phyloP scores from a whole-genome alignment of 2,888 invertebrate species.

The Ochropleura plecta region DNA sequence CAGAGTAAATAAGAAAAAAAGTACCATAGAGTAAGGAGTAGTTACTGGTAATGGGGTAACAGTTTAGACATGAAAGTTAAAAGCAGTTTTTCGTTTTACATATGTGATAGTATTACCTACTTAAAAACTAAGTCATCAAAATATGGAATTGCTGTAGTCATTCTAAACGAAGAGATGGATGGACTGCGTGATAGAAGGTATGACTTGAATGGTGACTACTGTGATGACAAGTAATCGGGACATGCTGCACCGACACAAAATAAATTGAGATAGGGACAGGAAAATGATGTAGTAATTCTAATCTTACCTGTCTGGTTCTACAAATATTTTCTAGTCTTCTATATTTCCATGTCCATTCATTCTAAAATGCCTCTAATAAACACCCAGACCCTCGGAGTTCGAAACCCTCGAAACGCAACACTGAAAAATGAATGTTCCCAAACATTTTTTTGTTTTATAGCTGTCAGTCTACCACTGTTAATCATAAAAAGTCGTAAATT shows the following conservation, averaged over 20 bases:
- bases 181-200: too few species aligned
- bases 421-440: slow-evolving; percentile 50
- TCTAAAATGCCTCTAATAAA: slow-evolving; percentile 25
- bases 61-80: background rate
- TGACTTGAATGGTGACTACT: too few species aligned
- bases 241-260: too few species aligned
- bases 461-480: slow-evolving; percentile 55
- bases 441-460: slow-evolving; percentile 52
- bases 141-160: background rate
- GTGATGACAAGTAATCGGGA: too few species aligned
- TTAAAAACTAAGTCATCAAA: background rate
- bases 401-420: slow-evolving; percentile 19
- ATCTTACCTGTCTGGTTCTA: background rate
- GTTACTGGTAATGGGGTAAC: background rate
- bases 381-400: slow-evolving; percentile 2
- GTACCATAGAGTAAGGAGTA: background rate
- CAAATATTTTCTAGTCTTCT: background rate
- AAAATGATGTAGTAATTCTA: background rate
- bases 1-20: background rate
- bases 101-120: background rate
- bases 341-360: background rate
- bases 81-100: too few species aligned
- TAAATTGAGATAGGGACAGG: too few species aligned
- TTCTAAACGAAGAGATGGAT: too few species aligned
- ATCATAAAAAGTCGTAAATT: slow-evolving; percentile 64